Evolutionary conservation across 2,113 vertebrate species (phyloP).

Genomic region (Paralichthys olivaceus): DNA sequence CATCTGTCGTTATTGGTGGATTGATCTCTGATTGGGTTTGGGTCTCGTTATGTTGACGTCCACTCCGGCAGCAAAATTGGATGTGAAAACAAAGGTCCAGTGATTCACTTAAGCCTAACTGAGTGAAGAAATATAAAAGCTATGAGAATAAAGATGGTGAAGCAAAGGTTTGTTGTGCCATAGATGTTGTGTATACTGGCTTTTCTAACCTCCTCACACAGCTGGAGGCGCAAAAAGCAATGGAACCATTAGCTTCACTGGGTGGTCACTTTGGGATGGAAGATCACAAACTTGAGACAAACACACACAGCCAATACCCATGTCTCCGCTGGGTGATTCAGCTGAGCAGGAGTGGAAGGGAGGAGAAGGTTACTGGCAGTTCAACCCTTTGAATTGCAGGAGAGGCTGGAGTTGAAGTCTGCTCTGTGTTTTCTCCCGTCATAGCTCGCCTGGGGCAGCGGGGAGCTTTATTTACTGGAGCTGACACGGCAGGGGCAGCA

Average conservation of each 20-base stretch:
- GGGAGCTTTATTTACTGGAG: slow-evolving; percentile 67
- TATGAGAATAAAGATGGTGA: slow-evolving; percentile 5
- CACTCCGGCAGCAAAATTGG: not conserved
- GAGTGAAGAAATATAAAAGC: not conserved
- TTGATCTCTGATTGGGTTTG: slow-evolving; percentile 66
- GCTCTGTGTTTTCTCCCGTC: slow-evolving; percentile 54
- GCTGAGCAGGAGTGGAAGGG: slow-evolving; percentile 37
- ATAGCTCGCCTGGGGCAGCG: slow-evolving; percentile 49
- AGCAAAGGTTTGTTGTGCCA: not conserved
- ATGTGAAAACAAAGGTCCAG: slow-evolving; percentile 9
- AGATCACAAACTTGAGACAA: slow-evolving; percentile 46
- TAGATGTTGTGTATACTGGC: slow-evolving; percentile 3
- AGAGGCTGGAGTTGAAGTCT: slow-evolving; percentile 45
- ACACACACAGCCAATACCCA: slow-evolving; percentile 16
- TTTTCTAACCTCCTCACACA: slow-evolving; percentile 54
- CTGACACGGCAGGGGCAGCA: slow-evolving; percentile 63
- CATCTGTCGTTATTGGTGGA: slow-evolving; percentile 32
- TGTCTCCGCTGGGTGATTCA: slow-evolving; percentile 40
- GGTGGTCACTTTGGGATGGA: slow-evolving; percentile 63
- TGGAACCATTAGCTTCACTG: slow-evolving; percentile 58
- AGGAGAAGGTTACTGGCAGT: slow-evolving; percentile 48
- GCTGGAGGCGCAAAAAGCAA: slow-evolving; percentile 42
- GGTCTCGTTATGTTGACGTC: not conserved
- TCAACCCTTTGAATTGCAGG: slow-evolving; percentile 62
- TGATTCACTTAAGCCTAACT: not conserved